A percentile compares a stretch with the other conserved stretches of the same genome.
phyloP scores from a whole-genome alignment of 1,140 invertebrate species.

The Bombus huntii region DNA sequence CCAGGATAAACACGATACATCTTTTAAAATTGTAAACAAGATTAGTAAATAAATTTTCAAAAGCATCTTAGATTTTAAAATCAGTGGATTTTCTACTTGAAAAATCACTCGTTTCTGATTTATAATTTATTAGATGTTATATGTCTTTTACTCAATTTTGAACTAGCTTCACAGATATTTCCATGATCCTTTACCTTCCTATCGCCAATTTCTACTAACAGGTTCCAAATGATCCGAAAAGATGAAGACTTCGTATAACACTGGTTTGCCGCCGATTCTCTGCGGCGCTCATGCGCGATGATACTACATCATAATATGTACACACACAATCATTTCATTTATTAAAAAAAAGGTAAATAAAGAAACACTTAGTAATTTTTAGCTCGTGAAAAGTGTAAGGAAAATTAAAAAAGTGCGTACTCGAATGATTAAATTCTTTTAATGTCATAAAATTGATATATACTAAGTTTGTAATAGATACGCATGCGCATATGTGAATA shows the following conservation, averaged over 20 bases:
- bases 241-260: constrained; percentile 17
- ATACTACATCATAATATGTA: neutral
- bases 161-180: neutral
- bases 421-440: neutral
- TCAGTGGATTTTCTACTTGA: neutral
- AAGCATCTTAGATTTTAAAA: neutral
- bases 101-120: neutral
- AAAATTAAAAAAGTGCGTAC: neutral
- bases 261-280: constrained; percentile 32
- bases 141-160: neutral
- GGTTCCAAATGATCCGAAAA: neutral
- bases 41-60: neutral
- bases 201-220: constrained; percentile 38
- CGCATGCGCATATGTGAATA: neutral
- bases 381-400: neutral
- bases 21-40: constrained; percentile 18
- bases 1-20: constrained; percentile 17
- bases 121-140: neutral
- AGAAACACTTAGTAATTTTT: neutral
- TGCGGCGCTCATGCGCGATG: constrained; percentile 43
- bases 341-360: neutral
- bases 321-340: neutral
- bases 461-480: neutral
- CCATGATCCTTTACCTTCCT: neutral
- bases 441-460: neutral